Evolutionary conservation across 92 coral and sea anemone genomes (phyloP).

Genomic region (Phymanthus crucifer): DNA sequence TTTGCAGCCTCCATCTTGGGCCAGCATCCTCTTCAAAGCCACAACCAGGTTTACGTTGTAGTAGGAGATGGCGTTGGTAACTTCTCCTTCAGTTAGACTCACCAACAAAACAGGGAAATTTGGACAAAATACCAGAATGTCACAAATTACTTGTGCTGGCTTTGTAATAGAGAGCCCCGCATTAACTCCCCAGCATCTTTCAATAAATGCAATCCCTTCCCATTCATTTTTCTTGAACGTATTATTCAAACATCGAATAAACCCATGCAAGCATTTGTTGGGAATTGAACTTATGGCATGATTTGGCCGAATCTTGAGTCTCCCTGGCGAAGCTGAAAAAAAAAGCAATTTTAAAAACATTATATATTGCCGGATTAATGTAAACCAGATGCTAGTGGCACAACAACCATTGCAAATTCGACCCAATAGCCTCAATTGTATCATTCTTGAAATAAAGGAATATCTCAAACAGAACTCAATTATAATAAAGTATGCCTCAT

Average conservation of each 20-base stretch:
- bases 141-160: constrained; percentile 18
- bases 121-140: constrained; percentile 17
- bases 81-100: background rate
- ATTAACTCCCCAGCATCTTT: constrained; percentile 3
- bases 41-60: constrained; percentile 14
- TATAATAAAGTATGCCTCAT: too few relatives aligned
- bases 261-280: background rate
- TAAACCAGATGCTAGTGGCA: too few relatives aligned
- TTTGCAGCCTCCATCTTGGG: constrained; percentile 25
- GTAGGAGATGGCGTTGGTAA: background rate
- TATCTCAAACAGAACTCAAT: too few relatives aligned
- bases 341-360: background rate
- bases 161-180: background rate
- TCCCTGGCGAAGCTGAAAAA: background rate
- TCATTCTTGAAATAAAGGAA: too few relatives aligned
- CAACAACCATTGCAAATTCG: background rate
- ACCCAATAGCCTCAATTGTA: background rate
- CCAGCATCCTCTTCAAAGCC: constrained; percentile 16
- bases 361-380: background rate
- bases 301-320: background rate
- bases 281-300: background rate
- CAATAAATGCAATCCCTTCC: background rate
- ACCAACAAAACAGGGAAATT: constrained; percentile 18
- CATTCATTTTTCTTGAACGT: background rate
- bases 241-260: background rate